Percentiles rank a stretch among this genome's conserved stretches.
Evolutionary conservation across 2,113 vertebrate genomes (phyloP).

Genomic region (Thunnus thynnus): DNA sequence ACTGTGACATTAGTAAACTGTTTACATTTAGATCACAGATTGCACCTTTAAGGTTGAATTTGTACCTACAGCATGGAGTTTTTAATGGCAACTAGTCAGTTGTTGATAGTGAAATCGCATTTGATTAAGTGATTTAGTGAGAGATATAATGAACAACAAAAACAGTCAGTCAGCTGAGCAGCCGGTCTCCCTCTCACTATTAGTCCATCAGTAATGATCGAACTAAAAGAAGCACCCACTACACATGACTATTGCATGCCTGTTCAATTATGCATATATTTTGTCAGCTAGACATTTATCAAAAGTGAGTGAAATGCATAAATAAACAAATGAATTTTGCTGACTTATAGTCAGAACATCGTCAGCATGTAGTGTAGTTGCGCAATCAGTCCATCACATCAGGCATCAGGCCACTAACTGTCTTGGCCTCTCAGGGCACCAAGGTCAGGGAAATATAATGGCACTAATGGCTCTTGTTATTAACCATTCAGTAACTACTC

Average conservation of each 20-base stretch:
- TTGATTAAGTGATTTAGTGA: constrained; percentile 3
- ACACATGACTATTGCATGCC: constrained; percentile 11
- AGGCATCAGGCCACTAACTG: constrained; percentile 10
- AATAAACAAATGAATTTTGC: no score
- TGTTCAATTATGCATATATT: not conserved
- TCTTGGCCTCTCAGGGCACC: constrained; percentile 37
- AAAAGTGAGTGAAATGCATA: not conserved
- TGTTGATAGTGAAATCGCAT: constrained; percentile 1
- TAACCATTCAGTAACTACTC: constrained; percentile 49
- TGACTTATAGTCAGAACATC: not conserved
- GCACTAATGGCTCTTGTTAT: constrained; percentile 47
- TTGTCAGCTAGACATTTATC: not conserved
- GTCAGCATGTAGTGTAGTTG: no score
- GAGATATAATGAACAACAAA: not conserved
- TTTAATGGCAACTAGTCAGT: constrained; percentile 11
- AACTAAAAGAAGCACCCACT: constrained; percentile 16
- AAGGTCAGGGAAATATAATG: constrained; percentile 43
- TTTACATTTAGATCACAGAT: not conserved
- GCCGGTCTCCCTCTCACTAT: not conserved
- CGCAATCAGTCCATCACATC: not conserved
- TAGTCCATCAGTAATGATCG: constrained; percentile 24
- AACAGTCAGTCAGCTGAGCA: constrained; percentile 5
- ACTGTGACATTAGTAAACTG: not conserved
- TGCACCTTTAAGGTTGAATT: not conserved
- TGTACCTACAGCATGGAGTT: not conserved